Conservation (phyloP, 2,113 vertebrate species). For the Steatornis caripensis region DNA sequence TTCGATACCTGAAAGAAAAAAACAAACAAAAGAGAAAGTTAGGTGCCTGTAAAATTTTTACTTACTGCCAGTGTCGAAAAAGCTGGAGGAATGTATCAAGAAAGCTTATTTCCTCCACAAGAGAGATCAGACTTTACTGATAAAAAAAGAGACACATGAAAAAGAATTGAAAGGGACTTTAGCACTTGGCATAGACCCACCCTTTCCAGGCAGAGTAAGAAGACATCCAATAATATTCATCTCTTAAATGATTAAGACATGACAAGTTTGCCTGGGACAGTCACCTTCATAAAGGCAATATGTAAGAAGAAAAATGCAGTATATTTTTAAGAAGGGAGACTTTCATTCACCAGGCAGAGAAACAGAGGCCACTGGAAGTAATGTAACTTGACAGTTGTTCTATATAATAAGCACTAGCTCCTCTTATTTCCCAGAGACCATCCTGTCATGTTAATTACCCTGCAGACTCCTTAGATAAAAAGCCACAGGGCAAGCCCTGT, state of each 20-base stretch:
- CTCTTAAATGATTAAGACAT: not conserved
- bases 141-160: not conserved
- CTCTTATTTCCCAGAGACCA: constrained; percentile 15
- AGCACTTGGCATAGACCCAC: not conserved
- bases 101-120: not conserved
- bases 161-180: not conserved
- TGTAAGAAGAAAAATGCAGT: not conserved
- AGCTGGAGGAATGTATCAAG: not conserved
- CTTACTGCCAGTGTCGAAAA: not conserved
- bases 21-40: not conserved
- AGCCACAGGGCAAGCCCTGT: not conserved
- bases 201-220: not conserved
- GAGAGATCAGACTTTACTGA: not conserved
- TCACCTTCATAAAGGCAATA: not conserved
- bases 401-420: not conserved
- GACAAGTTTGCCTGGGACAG: not conserved
- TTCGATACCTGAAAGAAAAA: constrained; percentile 79
- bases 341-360: not conserved
- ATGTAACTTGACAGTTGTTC: constrained; percentile 18
- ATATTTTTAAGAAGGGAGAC: not conserved
- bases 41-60: not conserved
- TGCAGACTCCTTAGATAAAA: constrained; percentile 21
- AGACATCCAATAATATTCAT: not conserved
- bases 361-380: constrained; percentile 39
- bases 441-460: constrained; percentile 45